phyloP scores from a whole-genome alignment of 2,888 invertebrate species.

The Podabrus alpinus region DNA sequence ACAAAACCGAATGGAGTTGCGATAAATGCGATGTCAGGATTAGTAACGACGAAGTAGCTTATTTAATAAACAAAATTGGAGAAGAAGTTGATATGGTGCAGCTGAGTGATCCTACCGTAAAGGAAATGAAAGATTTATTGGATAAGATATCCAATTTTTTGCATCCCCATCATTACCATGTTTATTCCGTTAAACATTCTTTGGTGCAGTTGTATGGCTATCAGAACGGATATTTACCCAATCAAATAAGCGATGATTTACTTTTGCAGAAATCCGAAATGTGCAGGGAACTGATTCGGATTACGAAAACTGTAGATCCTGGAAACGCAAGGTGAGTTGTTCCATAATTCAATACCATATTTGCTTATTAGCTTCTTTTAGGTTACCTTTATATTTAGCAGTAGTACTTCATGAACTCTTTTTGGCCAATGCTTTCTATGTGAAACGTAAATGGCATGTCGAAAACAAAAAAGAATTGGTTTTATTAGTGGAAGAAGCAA shows the following conservation, averaged over 20 bases:
- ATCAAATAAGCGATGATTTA: slow-evolving; percentile 62
- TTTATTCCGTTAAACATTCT: slow-evolving; percentile 81
- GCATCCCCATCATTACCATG: slow-evolving; percentile 83
- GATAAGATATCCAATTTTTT: slow-evolving; percentile 74
- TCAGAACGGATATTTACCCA: slow-evolving; percentile 63
- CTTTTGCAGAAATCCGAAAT: slow-evolving; percentile 69
- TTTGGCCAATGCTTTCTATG: slow-evolving; percentile 60
- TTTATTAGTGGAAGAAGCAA: slow-evolving; percentile 56
- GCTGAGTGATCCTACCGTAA: slow-evolving; percentile 63
- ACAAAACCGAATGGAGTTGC: slow-evolving; percentile 78
- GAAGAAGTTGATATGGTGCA: slow-evolving; percentile 74
- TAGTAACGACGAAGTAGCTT: slow-evolving; percentile 66
- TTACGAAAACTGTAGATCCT: slow-evolving; percentile 71
- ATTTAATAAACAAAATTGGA: slow-evolving; percentile 72
- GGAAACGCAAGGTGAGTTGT: slow-evolving; percentile 63
- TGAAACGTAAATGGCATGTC: slow-evolving; percentile 54
- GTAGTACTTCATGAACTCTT: slow-evolving; percentile 76
- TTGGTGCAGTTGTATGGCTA: slow-evolving; percentile 79
- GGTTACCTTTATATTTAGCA: slow-evolving; percentile 74
- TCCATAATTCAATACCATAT: neutral
- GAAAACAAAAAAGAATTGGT: slow-evolving; percentile 55
- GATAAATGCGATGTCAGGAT: slow-evolving; percentile 70
- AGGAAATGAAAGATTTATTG: slow-evolving; percentile 66
- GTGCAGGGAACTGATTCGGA: slow-evolving; percentile 67
- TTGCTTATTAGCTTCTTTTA: slow-evolving; percentile 33